Evolutionary conservation across 2,113 vertebrate species (phyloP).

Genomic region (Sisor rabdophorus): DNA sequence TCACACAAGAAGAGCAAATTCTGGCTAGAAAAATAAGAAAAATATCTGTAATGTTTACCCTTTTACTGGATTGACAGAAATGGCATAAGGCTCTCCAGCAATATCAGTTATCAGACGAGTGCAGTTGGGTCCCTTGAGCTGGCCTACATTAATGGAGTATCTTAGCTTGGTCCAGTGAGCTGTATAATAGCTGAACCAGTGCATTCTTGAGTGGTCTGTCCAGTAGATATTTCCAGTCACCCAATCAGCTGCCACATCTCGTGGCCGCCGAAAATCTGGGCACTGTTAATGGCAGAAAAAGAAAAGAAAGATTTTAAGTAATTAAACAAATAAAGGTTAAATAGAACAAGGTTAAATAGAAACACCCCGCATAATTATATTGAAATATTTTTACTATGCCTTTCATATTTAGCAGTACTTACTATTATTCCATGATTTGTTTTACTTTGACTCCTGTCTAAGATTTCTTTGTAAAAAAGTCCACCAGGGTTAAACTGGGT

Average conservation of each 20-base stretch:
- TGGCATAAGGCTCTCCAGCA: conserved; percentile 92
- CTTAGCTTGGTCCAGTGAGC: conserved; percentile 96
- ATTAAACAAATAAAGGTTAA: not conserved
- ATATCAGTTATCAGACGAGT: conserved; percentile 93
- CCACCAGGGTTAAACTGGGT: conserved; percentile 97
- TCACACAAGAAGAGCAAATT: not conserved
- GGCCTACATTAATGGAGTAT: conserved; percentile 94
- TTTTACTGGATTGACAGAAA: conserved; percentile 85
- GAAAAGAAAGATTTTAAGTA: conserved; percentile 13
- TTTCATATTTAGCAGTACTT: conserved; percentile 67
- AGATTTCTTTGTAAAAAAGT: conserved; percentile 91
- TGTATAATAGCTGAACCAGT: conserved; percentile 99
- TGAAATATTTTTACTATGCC: conserved; percentile 14
- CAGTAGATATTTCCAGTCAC: conserved; percentile 95
- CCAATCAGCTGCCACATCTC: conserved; percentile 95
- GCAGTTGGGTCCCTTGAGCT: conserved; percentile 90
- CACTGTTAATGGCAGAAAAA: conserved; percentile 71
- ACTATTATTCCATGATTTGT: conserved; percentile 88
- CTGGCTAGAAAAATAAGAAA: not conserved
- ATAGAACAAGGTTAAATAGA: no score
- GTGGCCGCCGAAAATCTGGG: conserved; percentile 90
- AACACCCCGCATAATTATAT: not conserved
- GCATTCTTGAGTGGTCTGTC: conserved; percentile 98
- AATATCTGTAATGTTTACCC: conserved; percentile 71
- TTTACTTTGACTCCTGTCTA: conserved; percentile 82